Base-by-base conservation (phyloP, 2,797 vertebrate genomes). In the Amazonetta brasiliensis region DNA sequence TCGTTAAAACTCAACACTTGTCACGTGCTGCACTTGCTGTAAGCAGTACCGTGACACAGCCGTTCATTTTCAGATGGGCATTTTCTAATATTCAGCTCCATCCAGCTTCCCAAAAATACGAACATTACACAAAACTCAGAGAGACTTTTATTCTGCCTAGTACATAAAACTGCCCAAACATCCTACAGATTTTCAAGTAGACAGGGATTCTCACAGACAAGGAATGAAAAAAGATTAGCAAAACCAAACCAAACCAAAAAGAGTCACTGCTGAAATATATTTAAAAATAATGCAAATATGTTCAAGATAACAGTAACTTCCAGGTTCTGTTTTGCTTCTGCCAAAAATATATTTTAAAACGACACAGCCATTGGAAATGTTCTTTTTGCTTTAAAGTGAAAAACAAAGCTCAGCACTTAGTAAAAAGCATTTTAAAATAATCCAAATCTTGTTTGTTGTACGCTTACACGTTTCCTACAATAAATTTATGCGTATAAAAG, bases 331-430 rank as follows among this genome's bases (percentile, higher is more conserved):
- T 81, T 84, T 69, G 52, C 55, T 86, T 75, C 82, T 67, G 60
- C 75, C 73, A 85, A 84, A 94, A 91, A 69, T 21, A 9, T 7
- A 8, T 59, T 95, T 91, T 37, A 39, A 73, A 74, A 69, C 62
- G 19, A 25, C 7, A 21, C 1, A 8, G 58, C 37, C 48, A 20
- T 59, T 35, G 44, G 44, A 63, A 94, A 77, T 33, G 67, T 1
- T 44, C 39, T 28, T 84, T 90, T 50, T 59, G 9, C 63, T 95
- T 69, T 71, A 4, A 82, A 87, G 43, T 11, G 13, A 73, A 28
- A 74, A 91, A 62, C 69, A 69, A 76, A 87, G 59, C 63, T 79
- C 77, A 48, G 44, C 52, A 37, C 12, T 28, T 5, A 84, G 43
- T 5, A 56, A 48, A 37, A 84, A 76, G 31, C 17, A 19, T 8